Percentiles rank a stretch among this genome's conserved stretches.
phyloP scores from a whole-genome alignment of 1,140 invertebrate species.

The Spodoptera litura region DNA sequence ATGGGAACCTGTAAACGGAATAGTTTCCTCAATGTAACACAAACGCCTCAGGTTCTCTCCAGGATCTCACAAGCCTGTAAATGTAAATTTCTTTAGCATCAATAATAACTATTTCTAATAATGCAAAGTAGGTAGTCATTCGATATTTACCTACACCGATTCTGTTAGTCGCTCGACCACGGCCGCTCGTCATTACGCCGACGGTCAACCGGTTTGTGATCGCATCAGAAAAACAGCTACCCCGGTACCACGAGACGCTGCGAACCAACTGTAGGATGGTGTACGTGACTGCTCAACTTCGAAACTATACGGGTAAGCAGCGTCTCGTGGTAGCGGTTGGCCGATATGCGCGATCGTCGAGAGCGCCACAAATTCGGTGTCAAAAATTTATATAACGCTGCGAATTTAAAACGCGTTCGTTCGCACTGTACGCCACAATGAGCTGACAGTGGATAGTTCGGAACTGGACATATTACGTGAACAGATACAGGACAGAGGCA shows the following conservation, averaged over 20 bases:
- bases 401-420: constrained; percentile 63
- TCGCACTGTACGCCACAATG: constrained; percentile 9
- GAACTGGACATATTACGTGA: neutral
- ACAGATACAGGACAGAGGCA: neutral
- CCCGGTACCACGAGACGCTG: constrained; percentile 61
- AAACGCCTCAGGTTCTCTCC: neutral
- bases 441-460: neutral
- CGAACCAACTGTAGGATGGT: neutral
- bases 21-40: neutral
- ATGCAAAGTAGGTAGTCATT: constrained; percentile 77
- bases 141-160: constrained; percentile 75
- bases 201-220: constrained; percentile 83
- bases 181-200: constrained; percentile 73
- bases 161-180: constrained; percentile 56
- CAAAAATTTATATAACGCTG: constrained; percentile 75
- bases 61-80: constrained; percentile 6
- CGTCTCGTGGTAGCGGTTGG: constrained; percentile 64
- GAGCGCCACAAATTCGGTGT: constrained; percentile 75
- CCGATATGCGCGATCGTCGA: constrained; percentile 67
- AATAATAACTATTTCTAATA: constrained; percentile 65
- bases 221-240: constrained; percentile 83
- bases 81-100: constrained; percentile 38
- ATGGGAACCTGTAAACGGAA: neutral
- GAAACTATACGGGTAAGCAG: constrained; percentile 13
- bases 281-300: neutral